Conservation (phyloP, 2,888 invertebrate species). For the Gryllus longicercus region DNA sequence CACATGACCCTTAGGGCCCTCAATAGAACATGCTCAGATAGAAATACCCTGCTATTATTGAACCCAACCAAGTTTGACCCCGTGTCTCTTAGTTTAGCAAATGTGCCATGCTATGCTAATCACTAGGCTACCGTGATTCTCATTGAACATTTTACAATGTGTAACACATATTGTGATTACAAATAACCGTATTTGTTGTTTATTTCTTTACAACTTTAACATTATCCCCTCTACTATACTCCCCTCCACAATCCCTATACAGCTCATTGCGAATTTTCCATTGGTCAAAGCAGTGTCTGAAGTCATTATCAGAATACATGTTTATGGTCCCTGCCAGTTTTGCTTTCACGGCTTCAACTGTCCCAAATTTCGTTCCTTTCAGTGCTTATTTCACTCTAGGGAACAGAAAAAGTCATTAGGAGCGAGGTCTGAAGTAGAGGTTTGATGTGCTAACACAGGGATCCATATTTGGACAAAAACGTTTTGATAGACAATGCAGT, state of each 20-base stretch:
- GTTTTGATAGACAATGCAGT: background rate
- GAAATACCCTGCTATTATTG: too few species aligned
- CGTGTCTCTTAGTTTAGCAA: too few species aligned
- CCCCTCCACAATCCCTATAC: conserved; percentile 18
- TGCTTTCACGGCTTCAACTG: background rate
- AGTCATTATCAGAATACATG: background rate
- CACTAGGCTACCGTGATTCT: too few species aligned
- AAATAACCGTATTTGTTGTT: background rate
- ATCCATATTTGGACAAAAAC: background rate
- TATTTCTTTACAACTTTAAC: background rate
- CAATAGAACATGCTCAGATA: too few species aligned
- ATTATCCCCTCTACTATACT: conserved; percentile 8
- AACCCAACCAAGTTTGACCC: too few species aligned
- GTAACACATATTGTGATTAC: background rate
- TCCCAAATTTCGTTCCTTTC: background rate
- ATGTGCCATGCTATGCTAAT: too few species aligned
- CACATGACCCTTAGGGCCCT: too few species aligned
- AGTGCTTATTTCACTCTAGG: background rate
- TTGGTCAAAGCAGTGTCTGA: background rate
- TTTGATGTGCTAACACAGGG: background rate
- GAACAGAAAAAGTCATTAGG: background rate
- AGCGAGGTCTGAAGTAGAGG: background rate
- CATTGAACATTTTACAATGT: too few species aligned
- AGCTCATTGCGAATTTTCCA: background rate
- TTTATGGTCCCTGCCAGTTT: background rate